Base-by-base conservation (phyloP, 1,140 invertebrate species). In the Ceratina calcarata region DNA sequence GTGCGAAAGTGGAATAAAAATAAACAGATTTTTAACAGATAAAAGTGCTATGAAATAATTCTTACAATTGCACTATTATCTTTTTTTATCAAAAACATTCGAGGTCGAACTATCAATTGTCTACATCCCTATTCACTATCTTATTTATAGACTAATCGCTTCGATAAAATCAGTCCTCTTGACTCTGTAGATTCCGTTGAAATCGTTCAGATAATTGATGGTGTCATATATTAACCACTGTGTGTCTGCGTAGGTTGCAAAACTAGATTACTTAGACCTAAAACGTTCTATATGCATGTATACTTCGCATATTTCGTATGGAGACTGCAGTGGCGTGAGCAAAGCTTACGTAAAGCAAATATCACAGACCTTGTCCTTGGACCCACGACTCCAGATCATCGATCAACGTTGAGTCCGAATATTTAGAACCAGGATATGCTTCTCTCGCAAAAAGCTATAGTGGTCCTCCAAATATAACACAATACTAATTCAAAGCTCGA, bases 241-340 rank as follows among this genome's bases (percentile, higher is more conserved):
- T 55, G 51, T 55, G 60, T 57, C 45, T 65, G 69, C 60, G 76
- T 72, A 60, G 69, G 76, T 24, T 24, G 49, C 66, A 55, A 78
- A 78, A 72, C 69, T 78, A 49, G 68, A 72, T 78, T 78, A 78
- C 72, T 51, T 78, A 65, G 32, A 64, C 37, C 51, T 72, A 51
- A 71, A 78, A 62, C 51, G 60, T 55, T 15, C 60, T 71, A 13
- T 58, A 53, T 32, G 10, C 15, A 22, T 7, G 22, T 51, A 72
- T 27, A 78, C 12, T 12, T 0, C 1, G 27, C 16, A 13, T 57
- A 65, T 65, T 65, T 51, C 10, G 2, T 4, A 51, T 0, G 57
- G 18, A 68, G 13, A 24, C 51, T 13, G 49, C 27, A 18, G 20
- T 65, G 45, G 4, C 24, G 45, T 64, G 45, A 64, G 32, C 60